Base-by-base conservation (phyloP, 2,888 invertebrate species). In the Boloria euphrosyne region DNA sequence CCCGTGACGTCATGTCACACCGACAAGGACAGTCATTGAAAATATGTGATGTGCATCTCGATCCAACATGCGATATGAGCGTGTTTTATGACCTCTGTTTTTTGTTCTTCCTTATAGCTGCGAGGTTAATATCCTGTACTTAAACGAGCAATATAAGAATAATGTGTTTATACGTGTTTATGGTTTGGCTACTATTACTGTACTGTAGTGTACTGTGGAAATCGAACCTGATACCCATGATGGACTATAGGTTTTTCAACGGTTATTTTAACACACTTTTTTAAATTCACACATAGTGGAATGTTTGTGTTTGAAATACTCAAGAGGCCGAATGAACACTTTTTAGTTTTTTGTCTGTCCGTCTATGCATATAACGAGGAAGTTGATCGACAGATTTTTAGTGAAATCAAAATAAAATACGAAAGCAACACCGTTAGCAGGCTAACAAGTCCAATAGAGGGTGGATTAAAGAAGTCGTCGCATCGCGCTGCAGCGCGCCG, bases 1-100 rank as follows among this genome's bases (percentile, higher is more conserved):
- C 66, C 61, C 53, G 65, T 67, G 71, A 69, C 72, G 72, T 66
- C 66, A 72, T 71, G 55, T 68, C 44, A 68, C 65, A 62, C 67
- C 55, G 50, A 58, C 60, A 58, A 61, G 55, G 38, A 54, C 51
- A n/a, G 55, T 60, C 55, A 61, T 61, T 62, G 57, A 62, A 61
- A 54, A 49, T 52, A 46, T 63, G 65, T 62, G 67, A 62, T 50
- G 55, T 50, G 63, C 61, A 64, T 70, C 58, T 57, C 49, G 58
- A 70, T 66, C 62, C 65, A 60, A 62, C 58, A 63, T 52, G 61
- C 67, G 59, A 54, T 52, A 38, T 17, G 31, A 53, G 55, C 60
- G 53, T 63, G 55, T 67, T 67, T 43, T 57, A 50, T 61, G 65
- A 62, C 65, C 55, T 68, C 43, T 62, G 59, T 65, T 63, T 65